phyloP scores from a whole-genome alignment of 1,140 invertebrate genomes.

The Diorhabda sublineata region DNA sequence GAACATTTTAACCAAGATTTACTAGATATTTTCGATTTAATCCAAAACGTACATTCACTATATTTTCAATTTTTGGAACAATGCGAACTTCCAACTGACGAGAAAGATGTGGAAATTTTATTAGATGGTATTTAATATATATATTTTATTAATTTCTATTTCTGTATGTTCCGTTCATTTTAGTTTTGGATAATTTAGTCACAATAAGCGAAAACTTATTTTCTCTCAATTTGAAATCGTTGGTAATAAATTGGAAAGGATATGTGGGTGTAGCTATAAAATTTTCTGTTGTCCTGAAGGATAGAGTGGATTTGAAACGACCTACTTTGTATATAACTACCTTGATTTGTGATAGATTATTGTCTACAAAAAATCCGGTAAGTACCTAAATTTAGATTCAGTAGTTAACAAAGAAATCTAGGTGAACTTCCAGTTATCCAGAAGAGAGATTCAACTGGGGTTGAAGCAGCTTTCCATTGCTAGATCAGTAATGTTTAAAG shows the following conservation, averaged over 20 bases:
- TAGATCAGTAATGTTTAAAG: no score
- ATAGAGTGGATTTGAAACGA: conserved; percentile 8
- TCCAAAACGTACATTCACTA: conserved; percentile 19
- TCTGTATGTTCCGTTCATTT: not conserved
- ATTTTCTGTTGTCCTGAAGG: not conserved
- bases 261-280: conserved; percentile 17
- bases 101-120: no score
- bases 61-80: conserved; percentile 9
- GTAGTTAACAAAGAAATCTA: no score
- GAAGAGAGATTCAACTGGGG: no score
- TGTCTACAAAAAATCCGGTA: conserved; percentile 5
- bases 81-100: no score
- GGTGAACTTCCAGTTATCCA: no score
- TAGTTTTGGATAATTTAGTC: conserved; percentile 21
- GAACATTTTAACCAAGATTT: conserved; percentile 19
- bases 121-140: no score
- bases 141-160: no score
- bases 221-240: conserved; percentile 20
- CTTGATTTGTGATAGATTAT: conserved; percentile 16
- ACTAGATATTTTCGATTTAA: conserved; percentile 18
- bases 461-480: no score
- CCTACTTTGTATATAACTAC: conserved; percentile 12
- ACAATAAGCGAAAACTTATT: conserved; percentile 16
- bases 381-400: not conserved
- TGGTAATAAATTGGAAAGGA: conserved; percentile 24